Conservation (phyloP, 2,888 invertebrate species). For the Oeneis ivallda region DNA sequence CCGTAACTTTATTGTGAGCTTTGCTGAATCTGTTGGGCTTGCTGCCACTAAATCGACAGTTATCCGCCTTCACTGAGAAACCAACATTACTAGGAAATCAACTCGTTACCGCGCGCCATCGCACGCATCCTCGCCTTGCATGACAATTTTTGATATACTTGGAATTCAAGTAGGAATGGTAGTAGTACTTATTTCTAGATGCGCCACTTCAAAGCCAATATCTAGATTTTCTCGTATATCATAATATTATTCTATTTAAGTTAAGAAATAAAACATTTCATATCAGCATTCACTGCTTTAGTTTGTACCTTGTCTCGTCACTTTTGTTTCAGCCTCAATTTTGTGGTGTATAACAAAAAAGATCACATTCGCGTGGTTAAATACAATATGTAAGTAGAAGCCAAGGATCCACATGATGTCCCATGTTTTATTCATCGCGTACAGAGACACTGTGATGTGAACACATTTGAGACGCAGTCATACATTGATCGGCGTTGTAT, state of each 20-base stretch:
- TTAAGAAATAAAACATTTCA: too few relatives aligned
- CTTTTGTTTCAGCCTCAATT: not conserved
- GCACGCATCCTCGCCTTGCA: not conserved
- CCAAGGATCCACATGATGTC: conserved; percentile 53
- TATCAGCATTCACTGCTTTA: not conserved
- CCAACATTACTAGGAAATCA: conserved; percentile 29
- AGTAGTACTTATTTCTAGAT: not conserved
- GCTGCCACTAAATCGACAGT: conserved; percentile 55
- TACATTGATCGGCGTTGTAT: conserved; percentile 59
- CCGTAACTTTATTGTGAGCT: conserved; percentile 74
- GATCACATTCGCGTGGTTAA: conserved; percentile 35
- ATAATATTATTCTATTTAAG: not conserved
- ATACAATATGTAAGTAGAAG: conserved; percentile 38
- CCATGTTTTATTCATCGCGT: conserved; percentile 71
- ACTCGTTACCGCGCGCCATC: conserved; percentile 15
- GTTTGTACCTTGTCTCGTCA: not conserved
- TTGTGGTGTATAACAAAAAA: conserved; percentile 1
- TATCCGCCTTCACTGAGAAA: conserved; percentile 43
- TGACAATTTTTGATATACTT: not conserved
- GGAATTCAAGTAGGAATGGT: not conserved
- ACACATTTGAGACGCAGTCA: conserved; percentile 56
- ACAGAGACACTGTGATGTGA: conserved; percentile 63
- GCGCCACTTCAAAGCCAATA: not conserved
- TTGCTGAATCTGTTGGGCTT: conserved; percentile 58
- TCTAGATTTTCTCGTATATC: too few relatives aligned